phyloP scores from a whole-genome alignment of 2,888 invertebrate genomes.

The Drosophila borealis region DNA sequence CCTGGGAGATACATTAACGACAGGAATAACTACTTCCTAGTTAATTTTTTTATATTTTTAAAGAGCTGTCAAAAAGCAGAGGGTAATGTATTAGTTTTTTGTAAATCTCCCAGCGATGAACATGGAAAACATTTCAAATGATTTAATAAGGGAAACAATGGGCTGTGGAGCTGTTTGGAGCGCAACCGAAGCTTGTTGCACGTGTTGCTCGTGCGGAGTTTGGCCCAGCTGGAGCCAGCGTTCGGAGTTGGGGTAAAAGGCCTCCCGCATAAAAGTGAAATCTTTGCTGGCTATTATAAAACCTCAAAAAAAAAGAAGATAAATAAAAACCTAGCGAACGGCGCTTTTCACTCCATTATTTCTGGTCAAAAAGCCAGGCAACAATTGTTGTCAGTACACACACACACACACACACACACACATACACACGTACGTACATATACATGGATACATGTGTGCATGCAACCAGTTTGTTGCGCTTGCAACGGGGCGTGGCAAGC shows the following conservation, averaged over 20 bases:
- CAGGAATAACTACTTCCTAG: too few species aligned
- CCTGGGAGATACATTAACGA: too few species aligned
- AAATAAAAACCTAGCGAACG: conserved; percentile 10
- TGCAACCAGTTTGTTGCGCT: conserved; percentile 42
- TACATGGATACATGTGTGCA: not conserved
- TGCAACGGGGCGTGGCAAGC: conserved; percentile 19
- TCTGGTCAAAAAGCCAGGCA: conserved; percentile 48
- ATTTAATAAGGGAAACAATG: too few species aligned
- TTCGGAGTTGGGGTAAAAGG: conserved; percentile 13
- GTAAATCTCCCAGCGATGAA: too few species aligned
- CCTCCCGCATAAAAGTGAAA: conserved; percentile 71
- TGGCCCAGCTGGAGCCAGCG: not conserved
- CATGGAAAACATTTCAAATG: too few species aligned
- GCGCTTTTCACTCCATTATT: conserved; percentile 42
- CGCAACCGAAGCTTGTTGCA: conserved; percentile 5
- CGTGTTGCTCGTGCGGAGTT: conserved; percentile 10
- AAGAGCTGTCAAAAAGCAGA: too few species aligned
- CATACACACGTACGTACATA: not conserved
- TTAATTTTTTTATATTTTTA: too few species aligned
- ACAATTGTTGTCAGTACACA: conserved; percentile 50
- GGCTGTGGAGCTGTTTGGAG: too few species aligned
- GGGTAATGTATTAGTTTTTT: too few species aligned
- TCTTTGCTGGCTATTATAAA: conserved; percentile 66
- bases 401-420: conserved; percentile 3
- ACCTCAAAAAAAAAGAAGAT: conserved; percentile 17